These are phyloP conservation scores for Melangyna quadrimaculata DNA, from an alignment of 2,888 invertebrate genomes.

Conservation along the genomic window DNA sequence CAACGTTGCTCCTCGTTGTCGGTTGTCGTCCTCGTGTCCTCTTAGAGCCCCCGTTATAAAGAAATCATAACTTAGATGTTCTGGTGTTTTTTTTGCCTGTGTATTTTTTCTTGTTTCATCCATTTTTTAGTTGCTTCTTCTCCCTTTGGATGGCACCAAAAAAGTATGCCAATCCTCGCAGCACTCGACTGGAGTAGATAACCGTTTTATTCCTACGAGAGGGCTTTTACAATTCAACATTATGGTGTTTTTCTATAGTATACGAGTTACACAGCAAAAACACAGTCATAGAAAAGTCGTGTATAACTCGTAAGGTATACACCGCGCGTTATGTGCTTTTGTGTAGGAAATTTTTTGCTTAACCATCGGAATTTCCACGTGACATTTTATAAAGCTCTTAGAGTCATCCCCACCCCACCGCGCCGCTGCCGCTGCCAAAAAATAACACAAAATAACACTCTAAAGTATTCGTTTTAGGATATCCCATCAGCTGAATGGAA, in stretches of 20 bases:
- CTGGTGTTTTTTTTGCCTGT: neutral
- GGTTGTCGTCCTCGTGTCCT: neutral
- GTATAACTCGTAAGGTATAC: constrained; percentile 9
- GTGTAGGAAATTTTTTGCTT: constrained; percentile 55
- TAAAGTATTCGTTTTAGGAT: constrained; percentile 9
- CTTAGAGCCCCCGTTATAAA: constrained; percentile 53
- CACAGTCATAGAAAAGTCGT: constrained; percentile 14
- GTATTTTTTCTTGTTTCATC: neutral
- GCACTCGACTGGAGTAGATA: constrained; percentile 68
- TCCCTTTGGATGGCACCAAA: constrained; percentile 42
- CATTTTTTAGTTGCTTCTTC: constrained; percentile 26
- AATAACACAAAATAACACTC: neutral
- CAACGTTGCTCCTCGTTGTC: neutral
- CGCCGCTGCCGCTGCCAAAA: neutral
- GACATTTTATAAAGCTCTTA: constrained; percentile 61
- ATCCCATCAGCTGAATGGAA: constrained; percentile 63
- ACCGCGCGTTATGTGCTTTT: constrained; percentile 14
- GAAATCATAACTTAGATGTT: constrained; percentile 60
- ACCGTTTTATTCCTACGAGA: constrained; percentile 69
- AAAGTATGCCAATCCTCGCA: constrained; percentile 70
- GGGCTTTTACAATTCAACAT: constrained; percentile 66
- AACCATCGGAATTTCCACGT: constrained; percentile 67
- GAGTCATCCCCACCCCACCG: neutral
- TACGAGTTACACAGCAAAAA: constrained; percentile 22
- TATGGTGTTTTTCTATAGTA: constrained; percentile 10